phyloP scores from a whole-genome alignment of 2,888 invertebrate genomes.

The Pollenia griseotomentosa region DNA sequence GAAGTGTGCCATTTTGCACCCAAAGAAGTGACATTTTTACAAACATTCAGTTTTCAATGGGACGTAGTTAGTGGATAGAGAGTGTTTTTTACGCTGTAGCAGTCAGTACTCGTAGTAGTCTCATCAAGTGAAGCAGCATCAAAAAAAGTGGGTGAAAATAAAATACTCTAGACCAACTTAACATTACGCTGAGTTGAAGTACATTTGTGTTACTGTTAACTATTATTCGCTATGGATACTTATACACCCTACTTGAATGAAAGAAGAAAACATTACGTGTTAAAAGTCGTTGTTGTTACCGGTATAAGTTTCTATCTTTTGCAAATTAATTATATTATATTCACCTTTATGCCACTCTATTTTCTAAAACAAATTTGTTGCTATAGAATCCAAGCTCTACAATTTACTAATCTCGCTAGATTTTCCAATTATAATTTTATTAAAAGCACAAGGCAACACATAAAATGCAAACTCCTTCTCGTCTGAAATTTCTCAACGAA shows the following conservation, averaged over 20 bases:
- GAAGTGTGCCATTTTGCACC: conserved; percentile 56
- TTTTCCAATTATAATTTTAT: too few relatives aligned
- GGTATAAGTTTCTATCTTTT: too few relatives aligned
- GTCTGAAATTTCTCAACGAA: too few relatives aligned
- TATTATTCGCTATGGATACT: neutral
- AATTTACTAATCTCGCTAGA: too few relatives aligned
- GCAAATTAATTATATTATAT: too few relatives aligned
- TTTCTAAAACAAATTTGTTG: too few relatives aligned
- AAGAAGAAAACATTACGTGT: too few relatives aligned
- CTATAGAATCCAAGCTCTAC: too few relatives aligned
- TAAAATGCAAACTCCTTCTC: too few relatives aligned
- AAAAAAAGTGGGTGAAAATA: neutral
- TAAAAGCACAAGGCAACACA: too few relatives aligned
- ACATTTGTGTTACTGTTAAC: conserved; percentile 39
- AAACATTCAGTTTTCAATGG: conserved; percentile 54
- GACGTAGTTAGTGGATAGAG: conserved; percentile 4
- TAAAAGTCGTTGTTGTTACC: too few relatives aligned
- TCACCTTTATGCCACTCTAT: too few relatives aligned
- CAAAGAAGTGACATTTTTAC: conserved; percentile 44
- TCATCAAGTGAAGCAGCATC: neutral
- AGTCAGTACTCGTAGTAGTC: neutral
- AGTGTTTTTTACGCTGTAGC: conserved; percentile 6
- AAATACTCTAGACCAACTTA: conserved; percentile 12
- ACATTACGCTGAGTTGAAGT: conserved; percentile 5
- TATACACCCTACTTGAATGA: neutral